Evolutionary conservation across 2,888 invertebrate genomes (phyloP), one percentile per base, ranked within the genome.

Genomic region (Diplazon laetatorius): DNA sequence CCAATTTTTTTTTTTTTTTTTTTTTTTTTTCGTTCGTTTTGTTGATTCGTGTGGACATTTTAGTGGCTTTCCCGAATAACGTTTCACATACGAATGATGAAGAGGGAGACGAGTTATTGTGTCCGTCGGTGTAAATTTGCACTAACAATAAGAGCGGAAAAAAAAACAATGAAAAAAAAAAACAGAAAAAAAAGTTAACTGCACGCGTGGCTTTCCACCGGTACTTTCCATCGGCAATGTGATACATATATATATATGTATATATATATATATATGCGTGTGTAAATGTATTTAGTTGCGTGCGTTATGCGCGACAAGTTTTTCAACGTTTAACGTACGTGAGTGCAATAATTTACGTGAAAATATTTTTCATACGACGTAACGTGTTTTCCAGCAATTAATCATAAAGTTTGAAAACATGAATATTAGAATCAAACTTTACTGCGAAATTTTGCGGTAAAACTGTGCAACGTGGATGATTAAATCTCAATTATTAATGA

Each of bases 221-320:
- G 60, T n/a, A 60, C 70, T 70, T 70, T 70, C 70, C 60, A 70
- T 70, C 48, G 48, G 48, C 59, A 46, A 6, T 5, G 37, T n/a
- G 14, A 55, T 30, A 30, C 44, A 68, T 35, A 16, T 18, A 30
- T n/a, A n/a, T n/a, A n/a, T n/a, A n/a, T n/a, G n/a, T n/a, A n/a
- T n/a, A n/a, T n/a, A n/a, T n/a, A n/a, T n/a, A n/a, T n/a, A n/a
- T n/a, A n/a, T n/a, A n/a, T n/a, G n/a, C n/a, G n/a, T n/a, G n/a
- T n/a, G n/a, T n/a, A n/a, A n/a, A n/a, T n/a, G n/a, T n/a, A n/a
- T n/a, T n/a, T n/a, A n/a, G n/a, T 48, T 59, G 30, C 37, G 20
- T 59, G 39, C 39, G 70, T 71, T 62, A 18, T 50, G 35, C 46
- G 70, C 70, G 70, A 71, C 70, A 62, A 25, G 48, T 71, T 71